Base-by-base conservation (phyloP, 2,113 vertebrate genomes). In the Malurus elegans region DNA sequence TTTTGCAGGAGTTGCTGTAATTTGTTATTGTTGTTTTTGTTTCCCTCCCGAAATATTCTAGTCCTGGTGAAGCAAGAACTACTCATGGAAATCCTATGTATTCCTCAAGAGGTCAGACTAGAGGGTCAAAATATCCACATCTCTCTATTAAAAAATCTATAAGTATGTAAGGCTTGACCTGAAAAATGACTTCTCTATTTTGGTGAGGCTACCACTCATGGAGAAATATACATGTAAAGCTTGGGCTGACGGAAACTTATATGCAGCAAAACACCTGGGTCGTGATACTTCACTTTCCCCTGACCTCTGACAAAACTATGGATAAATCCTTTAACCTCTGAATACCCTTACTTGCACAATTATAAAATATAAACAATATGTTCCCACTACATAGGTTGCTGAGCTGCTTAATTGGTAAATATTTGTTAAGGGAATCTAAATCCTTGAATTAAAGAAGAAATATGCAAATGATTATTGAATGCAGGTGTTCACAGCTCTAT, bases 371-470 rank as follows among this genome's bases (percentile, higher is more conserved):
- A 90, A 83, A 78, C 47, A 69, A 9, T 72, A 57, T 40, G n/a
- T 45, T 93, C 40, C 62, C 24, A 65, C 28, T 73, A 61, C 42
- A 57, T 61, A 64, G 34, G 32, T 56, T 80, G 28, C 65, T 87
- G 88, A 94, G 44, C 32, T 87, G 44, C 61, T 86, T 93, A 93
- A 92, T 88, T 90, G 44, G 64, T 88, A 93, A 95, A 92, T 95
- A 96, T 94, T 96, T 95, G 82, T 85, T 85, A 92, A 95, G 69
- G 40, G 48, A 92, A 90, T 71, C 67, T 78, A 95, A 96, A 96
- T 89, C 81, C 81, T 95, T 86, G 65, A 51, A 90, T 86, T 93
- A 95, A 96, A 94, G 40, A 50, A 53, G 34, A 86, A 80, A 78
- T 67, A 82, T 86, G 81, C 75, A 96, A 96, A 96, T 91, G 18